A percentile compares a stretch with the other conserved stretches of the same genome.
These are phyloP conservation scores for Sander vitreus DNA, from an alignment of 2,113 vertebrate genomes.

Conservation along the genomic window DNA sequence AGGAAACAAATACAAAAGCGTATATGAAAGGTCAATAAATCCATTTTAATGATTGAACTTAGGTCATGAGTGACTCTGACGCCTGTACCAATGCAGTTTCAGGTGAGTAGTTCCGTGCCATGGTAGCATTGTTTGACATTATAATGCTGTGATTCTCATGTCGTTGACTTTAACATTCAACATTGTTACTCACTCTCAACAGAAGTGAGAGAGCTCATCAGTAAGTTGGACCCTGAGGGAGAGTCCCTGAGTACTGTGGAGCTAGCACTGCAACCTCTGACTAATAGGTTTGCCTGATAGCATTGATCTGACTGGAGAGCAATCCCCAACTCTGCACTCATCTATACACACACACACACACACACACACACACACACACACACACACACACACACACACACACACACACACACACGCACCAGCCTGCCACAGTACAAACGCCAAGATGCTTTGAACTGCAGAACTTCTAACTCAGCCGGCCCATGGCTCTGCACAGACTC, in stretches of 20 bases:
- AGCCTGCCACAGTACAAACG: slow-evolving; percentile 40
- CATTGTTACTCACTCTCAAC: slow-evolving; percentile 35
- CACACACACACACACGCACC: background rate
- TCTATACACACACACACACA: slow-evolving; percentile 15
- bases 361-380: background rate
- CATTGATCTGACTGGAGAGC: slow-evolving; percentile 71
- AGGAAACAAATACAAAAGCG: background rate
- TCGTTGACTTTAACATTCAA: slow-evolving; percentile 18
- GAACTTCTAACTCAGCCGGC: slow-evolving; percentile 65
- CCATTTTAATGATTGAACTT: background rate
- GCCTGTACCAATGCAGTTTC: background rate
- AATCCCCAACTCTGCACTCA: slow-evolving; percentile 24
- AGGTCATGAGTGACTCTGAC: background rate
- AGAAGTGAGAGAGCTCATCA: slow-evolving; percentile 60
- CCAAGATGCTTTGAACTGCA: slow-evolving; percentile 68
- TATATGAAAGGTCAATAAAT: background rate
- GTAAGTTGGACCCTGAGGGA: slow-evolving; percentile 61
- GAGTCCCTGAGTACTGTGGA: slow-evolving; percentile 52
- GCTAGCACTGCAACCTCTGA: slow-evolving; percentile 60
- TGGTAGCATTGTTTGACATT: background rate
- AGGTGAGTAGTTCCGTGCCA: background rate
- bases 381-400: slow-evolving; percentile 7
- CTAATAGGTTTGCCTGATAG: slow-evolving; percentile 77
- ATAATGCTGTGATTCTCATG: background rate
- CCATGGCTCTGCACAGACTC: slow-evolving; percentile 73